A percentile compares a stretch with the other conserved stretches of the same genome.
Conservation (phyloP, 1,140 invertebrate genomes). For the Batillaria attramentaria region DNA sequence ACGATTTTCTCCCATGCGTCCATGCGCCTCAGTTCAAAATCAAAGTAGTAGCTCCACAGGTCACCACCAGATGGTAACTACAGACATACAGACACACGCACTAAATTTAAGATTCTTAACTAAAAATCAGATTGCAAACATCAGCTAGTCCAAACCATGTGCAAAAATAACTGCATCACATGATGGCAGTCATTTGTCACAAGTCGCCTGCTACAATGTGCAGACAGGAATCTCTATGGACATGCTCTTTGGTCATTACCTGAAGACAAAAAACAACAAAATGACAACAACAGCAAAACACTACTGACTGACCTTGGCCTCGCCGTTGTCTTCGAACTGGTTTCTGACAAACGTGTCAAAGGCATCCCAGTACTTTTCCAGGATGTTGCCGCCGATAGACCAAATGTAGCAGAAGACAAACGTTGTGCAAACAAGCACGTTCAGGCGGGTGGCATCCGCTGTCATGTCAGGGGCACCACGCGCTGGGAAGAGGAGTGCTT, state of each 20-base stretch:
- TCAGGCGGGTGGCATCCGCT: constrained; percentile 67
- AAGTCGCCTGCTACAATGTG: no score
- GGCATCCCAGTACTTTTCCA: constrained; percentile 78
- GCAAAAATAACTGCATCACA: no score
- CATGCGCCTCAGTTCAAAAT: constrained; percentile 78
- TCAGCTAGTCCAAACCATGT: no score
- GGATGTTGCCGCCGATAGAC: constrained; percentile 86
- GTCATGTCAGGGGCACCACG: constrained; percentile 73
- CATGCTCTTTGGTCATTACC: background rate
- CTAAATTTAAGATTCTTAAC: no score
- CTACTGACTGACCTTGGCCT: constrained; percentile 73
- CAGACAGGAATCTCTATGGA: background rate
- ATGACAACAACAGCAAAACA: background rate
- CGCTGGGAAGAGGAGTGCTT: constrained; percentile 77
- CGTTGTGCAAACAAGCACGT: constrained; percentile 78
- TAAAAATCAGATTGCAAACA: no score
- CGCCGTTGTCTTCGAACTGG: constrained; percentile 80
- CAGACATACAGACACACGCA: no score
- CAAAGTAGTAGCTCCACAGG: constrained; percentile 84
- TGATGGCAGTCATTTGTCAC: no score
- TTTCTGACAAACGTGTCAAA: constrained; percentile 81
- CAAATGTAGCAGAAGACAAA: constrained; percentile 86
- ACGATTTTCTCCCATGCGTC: constrained; percentile 85
- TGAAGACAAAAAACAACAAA: background rate
- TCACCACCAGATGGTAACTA: constrained; percentile 77